Conservation (phyloP, 1,140 invertebrate species). For the Ceratosolen solmsi region DNA sequence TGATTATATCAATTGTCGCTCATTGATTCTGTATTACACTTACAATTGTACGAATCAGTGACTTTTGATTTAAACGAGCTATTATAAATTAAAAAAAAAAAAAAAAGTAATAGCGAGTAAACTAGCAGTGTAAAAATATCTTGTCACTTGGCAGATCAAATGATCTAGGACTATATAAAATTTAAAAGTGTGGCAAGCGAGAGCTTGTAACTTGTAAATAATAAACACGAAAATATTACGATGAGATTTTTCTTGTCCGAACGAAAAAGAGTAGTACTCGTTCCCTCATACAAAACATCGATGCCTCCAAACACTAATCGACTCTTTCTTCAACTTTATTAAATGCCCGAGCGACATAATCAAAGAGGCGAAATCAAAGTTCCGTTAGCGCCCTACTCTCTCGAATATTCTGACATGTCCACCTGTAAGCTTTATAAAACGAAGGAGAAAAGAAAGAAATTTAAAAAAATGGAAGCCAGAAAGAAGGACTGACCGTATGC, state of each 20-base stretch:
- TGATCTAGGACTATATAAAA: slow-evolving; percentile 16
- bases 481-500: too few relatives aligned
- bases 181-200: slow-evolving; percentile 19
- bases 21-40: background rate
- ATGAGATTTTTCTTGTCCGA: slow-evolving; percentile 4
- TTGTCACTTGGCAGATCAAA: background rate
- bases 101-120: background rate
- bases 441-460: background rate
- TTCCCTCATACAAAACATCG: slow-evolving; percentile 25
- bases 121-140: background rate
- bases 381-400: background rate
- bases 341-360: slow-evolving; percentile 11
- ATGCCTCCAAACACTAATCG: slow-evolving; percentile 40
- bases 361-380: slow-evolving; percentile 25
- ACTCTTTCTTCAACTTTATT: slow-evolving; percentile 35
- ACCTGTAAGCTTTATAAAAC: background rate
- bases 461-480: background rate
- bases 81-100: background rate
- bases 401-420: background rate
- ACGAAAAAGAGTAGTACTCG: background rate
- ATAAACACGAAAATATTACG: slow-evolving; percentile 21
- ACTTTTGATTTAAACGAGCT: background rate
- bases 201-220: slow-evolving; percentile 10
- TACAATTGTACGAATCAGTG: slow-evolving; percentile 9
- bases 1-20: background rate